Conservation (phyloP, 2,888 invertebrate species). For the Beris morrisii region DNA sequence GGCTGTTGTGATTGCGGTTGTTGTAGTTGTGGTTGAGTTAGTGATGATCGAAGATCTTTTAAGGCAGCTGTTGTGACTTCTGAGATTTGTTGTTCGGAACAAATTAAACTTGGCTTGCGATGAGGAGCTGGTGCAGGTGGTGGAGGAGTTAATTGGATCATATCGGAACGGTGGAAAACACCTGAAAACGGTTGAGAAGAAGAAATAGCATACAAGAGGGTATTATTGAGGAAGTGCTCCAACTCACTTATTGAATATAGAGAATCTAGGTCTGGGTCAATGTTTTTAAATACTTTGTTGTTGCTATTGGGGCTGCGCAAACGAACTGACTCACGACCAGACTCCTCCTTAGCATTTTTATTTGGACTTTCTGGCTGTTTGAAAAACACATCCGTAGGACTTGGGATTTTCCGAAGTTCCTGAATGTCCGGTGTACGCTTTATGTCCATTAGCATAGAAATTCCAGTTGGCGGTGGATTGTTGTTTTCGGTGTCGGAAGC, state of each 20-base stretch:
- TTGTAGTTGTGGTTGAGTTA: constrained; percentile 51
- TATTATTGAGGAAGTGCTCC: neutral
- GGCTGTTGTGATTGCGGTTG: neutral
- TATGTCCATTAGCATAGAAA: constrained; percentile 54
- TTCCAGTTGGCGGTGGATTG: constrained; percentile 63
- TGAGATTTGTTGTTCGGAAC: constrained; percentile 38
- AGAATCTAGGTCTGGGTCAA: constrained; percentile 67
- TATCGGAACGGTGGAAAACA: constrained; percentile 54
- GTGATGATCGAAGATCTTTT: constrained; percentile 74
- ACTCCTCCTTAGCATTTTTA: constrained; percentile 43
- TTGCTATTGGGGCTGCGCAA: constrained; percentile 49
- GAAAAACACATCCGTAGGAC: constrained; percentile 40
- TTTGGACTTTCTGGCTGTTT: constrained; percentile 46
- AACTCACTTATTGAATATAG: constrained; percentile 70
- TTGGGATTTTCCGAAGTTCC: constrained; percentile 33
- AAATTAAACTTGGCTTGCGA: constrained; percentile 58
- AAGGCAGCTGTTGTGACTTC: constrained; percentile 60
- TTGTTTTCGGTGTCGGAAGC: constrained; percentile 91
- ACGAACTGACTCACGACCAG: constrained; percentile 40
- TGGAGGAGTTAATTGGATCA: constrained; percentile 65
- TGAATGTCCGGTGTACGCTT: constrained; percentile 47
- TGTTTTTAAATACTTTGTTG: constrained; percentile 56
- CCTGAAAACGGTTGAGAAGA: constrained; percentile 42
- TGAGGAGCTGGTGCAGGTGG: constrained; percentile 77
- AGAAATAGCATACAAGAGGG: neutral